Percentiles rank a stretch among this genome's conserved stretches.
Evolutionary conservation across 2,113 vertebrate genomes (phyloP).

Genomic region (Channa maculata): DNA sequence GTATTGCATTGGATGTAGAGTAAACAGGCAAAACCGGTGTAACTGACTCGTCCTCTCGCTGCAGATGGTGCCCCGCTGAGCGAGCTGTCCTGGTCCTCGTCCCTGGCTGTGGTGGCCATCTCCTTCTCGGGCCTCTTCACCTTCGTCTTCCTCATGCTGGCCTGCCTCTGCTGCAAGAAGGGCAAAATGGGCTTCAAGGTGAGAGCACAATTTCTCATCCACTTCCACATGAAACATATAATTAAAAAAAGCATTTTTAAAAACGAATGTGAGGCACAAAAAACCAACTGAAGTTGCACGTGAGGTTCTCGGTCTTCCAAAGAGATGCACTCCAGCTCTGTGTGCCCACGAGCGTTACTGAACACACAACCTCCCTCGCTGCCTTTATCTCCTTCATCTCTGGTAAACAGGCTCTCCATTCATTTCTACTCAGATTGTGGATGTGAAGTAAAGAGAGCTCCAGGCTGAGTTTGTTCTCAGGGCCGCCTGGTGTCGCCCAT

Average conservation of each 20-base stretch:
- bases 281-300: too few species aligned
- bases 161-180: slow-evolving; percentile 97
- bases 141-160: slow-evolving; percentile 95
- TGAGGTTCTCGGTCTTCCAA: too few species aligned
- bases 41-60: background rate
- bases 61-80: slow-evolving; percentile 91
- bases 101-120: slow-evolving; percentile 90
- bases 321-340: background rate
- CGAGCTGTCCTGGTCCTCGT: slow-evolving; percentile 93
- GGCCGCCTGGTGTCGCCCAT: background rate
- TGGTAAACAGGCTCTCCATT: background rate
- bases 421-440: background rate
- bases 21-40: background rate
- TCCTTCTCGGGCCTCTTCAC: slow-evolving; percentile 94
- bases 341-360: background rate
- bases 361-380: background rate
- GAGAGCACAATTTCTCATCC: slow-evolving; percentile 22
- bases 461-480: slow-evolving; percentile 15
- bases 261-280: too few species aligned
- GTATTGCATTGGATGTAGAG: background rate
- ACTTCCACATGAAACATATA: background rate
- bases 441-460: background rate
- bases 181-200: slow-evolving; percentile 95
- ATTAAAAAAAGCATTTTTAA: too few species aligned
- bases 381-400: slow-evolving; percentile 2